Evolutionary conservation across 2,113 vertebrate species (phyloP), one percentile per base, ranked within the genome.

Genomic region (Dicerorhinus sumatrensis): DNA sequence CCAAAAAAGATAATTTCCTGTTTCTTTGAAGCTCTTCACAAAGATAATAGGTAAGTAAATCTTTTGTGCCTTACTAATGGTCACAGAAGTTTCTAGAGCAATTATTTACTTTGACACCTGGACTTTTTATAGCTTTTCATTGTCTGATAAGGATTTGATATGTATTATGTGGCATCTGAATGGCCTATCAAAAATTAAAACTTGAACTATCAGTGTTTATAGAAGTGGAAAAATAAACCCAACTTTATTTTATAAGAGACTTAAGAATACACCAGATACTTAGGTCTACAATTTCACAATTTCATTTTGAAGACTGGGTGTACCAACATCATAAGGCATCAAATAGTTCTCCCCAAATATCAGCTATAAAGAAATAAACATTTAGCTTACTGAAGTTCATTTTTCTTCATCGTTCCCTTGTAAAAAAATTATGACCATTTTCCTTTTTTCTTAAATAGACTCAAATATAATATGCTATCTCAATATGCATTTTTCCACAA

Each of bases 301-400:
- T 89, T 72, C 5, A 70, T 39, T 86, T 89, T 94, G 36, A 92
- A 94, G 20, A 21, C 2, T 31, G 3, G 5, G 18, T 51, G 14
- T 4, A 39, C 70, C 65, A 89, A 69, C 73, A 75, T 29, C 73
- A 67, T 46, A 54, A 36, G 42, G 11, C n/a, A 39, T 8, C 11
- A 51, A 72, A 76, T 93, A 33, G 21, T 73, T 83, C 18, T 88
- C 33, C 8, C 11, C 29, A 81, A 63, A 65, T 62, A 75, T 51
- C 62, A 92, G 9, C 29, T 91, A 76, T 91, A 81, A 95, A 82
- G 33, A 48, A 63, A 67, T 75, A 80, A 93, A 73, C 91, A 12
- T 81, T 87, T 72, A 56, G 1, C 13, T 85, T 70, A 13, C 27
- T 14, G 3, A 75, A 62, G 58, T 11, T 84, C 58, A 67, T 67